These are phyloP conservation scores for Itoplectis maculator DNA, from an alignment of 2,888 invertebrate genomes.

Conservation along the genomic window DNA sequence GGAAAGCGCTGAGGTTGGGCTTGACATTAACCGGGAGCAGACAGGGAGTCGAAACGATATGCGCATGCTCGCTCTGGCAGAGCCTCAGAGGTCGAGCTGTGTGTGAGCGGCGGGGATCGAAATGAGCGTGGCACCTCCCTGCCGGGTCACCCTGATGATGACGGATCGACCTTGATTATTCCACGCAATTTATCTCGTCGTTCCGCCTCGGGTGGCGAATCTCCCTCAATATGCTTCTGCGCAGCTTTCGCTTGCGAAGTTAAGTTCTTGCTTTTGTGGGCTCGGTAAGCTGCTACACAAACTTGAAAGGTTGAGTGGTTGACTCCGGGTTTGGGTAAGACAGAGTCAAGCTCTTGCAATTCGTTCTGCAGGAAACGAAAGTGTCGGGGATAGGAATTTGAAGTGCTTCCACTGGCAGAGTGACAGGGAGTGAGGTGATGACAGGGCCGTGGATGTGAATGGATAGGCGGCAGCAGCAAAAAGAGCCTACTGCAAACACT, in stretches of 20 bases:
- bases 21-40: constrained; percentile 20
- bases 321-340: not conserved
- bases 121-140: constrained; percentile 46
- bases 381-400: not conserved
- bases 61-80: constrained; percentile 19
- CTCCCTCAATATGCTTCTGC: constrained; percentile 14
- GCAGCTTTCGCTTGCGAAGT: not conserved
- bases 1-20: constrained; percentile 16
- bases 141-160: constrained; percentile 74
- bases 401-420: not conserved
- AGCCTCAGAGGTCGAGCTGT: constrained; percentile 5
- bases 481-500: not conserved
- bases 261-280: not conserved
- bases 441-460: not conserved
- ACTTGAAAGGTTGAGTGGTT: not conserved
- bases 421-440: not conserved
- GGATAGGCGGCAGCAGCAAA: constrained; percentile 12
- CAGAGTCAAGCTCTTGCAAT: not conserved
- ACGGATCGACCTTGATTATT: constrained; percentile 77
- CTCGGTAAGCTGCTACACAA: constrained; percentile 5
- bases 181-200: constrained; percentile 74
- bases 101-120: constrained; percentile 22
- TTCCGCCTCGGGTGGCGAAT: not conserved
- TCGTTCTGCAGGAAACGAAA: not conserved
- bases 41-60: constrained; percentile 30